Conservation (phyloP, 1,140 invertebrate species). For the Laupala kohalensis region DNA sequence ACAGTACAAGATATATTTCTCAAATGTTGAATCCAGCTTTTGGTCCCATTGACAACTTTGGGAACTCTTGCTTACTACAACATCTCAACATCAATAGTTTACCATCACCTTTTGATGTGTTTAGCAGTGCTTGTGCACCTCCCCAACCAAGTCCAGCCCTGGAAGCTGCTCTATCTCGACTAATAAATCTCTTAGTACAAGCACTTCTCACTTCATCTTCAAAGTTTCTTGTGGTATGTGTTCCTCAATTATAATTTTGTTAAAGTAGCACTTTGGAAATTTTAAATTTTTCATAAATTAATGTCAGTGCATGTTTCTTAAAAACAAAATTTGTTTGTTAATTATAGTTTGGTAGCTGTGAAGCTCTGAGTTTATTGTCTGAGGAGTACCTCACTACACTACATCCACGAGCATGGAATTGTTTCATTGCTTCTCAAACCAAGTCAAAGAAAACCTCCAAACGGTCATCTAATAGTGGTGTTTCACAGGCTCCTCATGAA, state of each 20-base stretch:
- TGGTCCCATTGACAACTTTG: not conserved
- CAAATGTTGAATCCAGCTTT: constrained; percentile 8
- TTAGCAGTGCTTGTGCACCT: not conserved
- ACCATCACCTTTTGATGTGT: constrained; percentile 25
- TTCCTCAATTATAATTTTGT: not conserved
- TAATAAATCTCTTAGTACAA: constrained; percentile 32
- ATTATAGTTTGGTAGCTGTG: constrained; percentile 36
- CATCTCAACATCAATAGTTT: constrained; percentile 16
- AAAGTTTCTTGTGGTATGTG: constrained; percentile 48
- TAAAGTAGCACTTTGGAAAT: not conserved
- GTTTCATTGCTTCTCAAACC: constrained; percentile 12
- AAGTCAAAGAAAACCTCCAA: not conserved
- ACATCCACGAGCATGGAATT: constrained; percentile 38
- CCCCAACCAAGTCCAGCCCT: not conserved
- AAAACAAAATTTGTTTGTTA: not conserved
- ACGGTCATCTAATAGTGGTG: not conserved
- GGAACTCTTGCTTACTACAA: not conserved
- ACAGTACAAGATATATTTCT: constrained; percentile 26
- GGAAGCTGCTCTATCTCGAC: constrained; percentile 33
- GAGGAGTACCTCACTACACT: constrained; percentile 33
- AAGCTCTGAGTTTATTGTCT: constrained; percentile 34
- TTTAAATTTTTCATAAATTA: not conserved
- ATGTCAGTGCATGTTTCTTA: not conserved
- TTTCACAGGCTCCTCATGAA: not conserved
- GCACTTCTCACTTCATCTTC: constrained; percentile 39